Evolutionary conservation across 2,888 invertebrate genomes (phyloP), one percentile per base, ranked within the genome.

Genomic region (Tuberolachnus salignus): DNA sequence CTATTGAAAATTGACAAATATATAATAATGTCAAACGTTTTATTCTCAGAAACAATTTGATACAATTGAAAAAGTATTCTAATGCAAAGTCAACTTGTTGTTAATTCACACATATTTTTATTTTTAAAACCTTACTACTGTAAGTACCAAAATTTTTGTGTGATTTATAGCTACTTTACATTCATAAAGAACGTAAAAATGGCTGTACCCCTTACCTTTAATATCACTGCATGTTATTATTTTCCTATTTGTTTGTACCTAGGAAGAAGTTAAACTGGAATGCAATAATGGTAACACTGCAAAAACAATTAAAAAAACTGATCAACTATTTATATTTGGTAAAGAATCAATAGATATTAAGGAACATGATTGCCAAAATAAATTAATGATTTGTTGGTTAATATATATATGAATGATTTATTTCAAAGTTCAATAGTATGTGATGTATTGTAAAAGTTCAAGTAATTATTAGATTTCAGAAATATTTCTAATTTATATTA

Each of bases 351-450:
- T 53, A 64, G 16, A 73, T 63, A 23, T 3, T 8, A 11, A 51
- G 16, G 11, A 73, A 64, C 34, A 16, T 73, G 6, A 61, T 16
- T 53, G 16, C n/a, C 51, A 42, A 64, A 21, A 53, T 53, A 3
- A 19, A 3, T 44, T 13, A 53, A 53, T 64, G 34, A 53, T 74
- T 74, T 63, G 14, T 74, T 34, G 73, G 53, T 74, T 1, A 42
- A 64, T 3, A n/a, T 74, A 3, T 3, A 53, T 1, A 13, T 42
- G 1, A 42, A 23, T 23, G 23, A 51, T 42, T 44, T 2, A 21
- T 14, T 53, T 53, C 21, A 53, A 14, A 44, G 21, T 64, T 13
- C 23, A 4, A 16, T 55, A 14, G 21, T 55, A 55, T 53, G 21
- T 23, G 51, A 53, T n/a, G n/a, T n/a, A n/a, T n/a, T 23, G 1